phyloP scores from a whole-genome alignment of 2,113 vertebrate species.

The Heterocephalus glaber region DNA sequence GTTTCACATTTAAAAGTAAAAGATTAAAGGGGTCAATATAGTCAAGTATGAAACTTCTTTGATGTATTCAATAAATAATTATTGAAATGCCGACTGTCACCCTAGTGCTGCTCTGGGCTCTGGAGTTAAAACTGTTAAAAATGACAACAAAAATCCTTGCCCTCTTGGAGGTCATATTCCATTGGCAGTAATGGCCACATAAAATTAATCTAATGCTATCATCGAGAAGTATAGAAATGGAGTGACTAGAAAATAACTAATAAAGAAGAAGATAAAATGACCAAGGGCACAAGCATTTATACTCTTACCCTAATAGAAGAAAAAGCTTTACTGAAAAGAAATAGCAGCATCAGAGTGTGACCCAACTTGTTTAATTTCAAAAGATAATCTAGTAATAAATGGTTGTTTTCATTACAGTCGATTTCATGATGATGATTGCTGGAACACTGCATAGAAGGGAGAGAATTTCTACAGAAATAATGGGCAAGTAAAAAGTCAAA shows the following conservation, averaged over 20 bases:
- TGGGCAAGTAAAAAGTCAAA: background rate
- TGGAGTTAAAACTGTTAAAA: background rate
- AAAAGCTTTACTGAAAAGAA: background rate
- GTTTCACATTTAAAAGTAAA: background rate
- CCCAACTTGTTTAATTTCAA: background rate
- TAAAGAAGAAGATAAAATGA: background rate
- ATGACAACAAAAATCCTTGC: background rate
- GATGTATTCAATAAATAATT: background rate
- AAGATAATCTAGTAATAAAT: background rate
- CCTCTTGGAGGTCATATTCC: background rate
- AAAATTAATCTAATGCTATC: background rate
- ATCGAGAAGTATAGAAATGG: background rate
- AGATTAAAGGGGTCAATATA: background rate
- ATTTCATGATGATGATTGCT: background rate
- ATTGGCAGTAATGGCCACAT: background rate
- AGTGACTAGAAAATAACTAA: constrained; percentile 19
- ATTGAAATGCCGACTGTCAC: background rate
- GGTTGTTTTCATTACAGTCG: background rate
- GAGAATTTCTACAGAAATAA: background rate
- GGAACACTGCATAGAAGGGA: background rate
- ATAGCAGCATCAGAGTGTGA: background rate
- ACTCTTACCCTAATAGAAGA: background rate
- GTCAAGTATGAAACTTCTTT: background rate
- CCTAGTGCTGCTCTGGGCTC: background rate
- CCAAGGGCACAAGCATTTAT: background rate